Evolutionary conservation across 2,888 invertebrate species (phyloP), one percentile per base, ranked within the genome.

Genomic region (Cryptocephalus moraei): DNA sequence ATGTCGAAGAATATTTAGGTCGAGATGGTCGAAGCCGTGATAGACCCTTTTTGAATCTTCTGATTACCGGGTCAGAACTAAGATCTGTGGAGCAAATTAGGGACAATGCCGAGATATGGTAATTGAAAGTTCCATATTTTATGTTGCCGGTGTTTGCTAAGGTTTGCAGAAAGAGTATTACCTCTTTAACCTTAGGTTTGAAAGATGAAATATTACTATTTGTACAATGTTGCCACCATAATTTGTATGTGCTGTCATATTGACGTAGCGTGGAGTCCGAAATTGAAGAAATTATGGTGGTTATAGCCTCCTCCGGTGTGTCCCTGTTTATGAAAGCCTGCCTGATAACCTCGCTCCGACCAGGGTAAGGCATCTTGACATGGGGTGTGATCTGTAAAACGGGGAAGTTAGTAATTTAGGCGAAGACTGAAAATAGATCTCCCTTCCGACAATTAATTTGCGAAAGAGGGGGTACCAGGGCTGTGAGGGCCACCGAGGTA

Each of bases 311-410:
- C 33, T 45, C 41, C 3, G 47, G 51, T 40, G 56, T 41, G 1
- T 43, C 40, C 34, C 55, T 51, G 43, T 22, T 22, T 41, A n/a
- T 39, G 33, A 54, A 60, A 4, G 40, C 33, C 14, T 41, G 8
- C 41, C 46, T n/a, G 60, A 61, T 51, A 57, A 54, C 33, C 22
- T 53, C 49, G 53, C 58, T 45, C 52, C 61, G 41, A 59, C 39
- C 41, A 44, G 41, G 44, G 33, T 33, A 47, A 46, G 43, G 3
- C 32, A 33, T 4, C 22, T 11, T 4, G 31, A 11, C 14, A 40
- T 39, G 14, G 49, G 44, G 22, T 41, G 46, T 8, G 11, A 12
- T 4, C 36, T 43, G 8, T 12, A 49, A 22, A 22, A 22, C 43
- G 44, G 40, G 39, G 32, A 46, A 14, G 34, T 11, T n/a, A 48